Percentiles rank a stretch among this genome's conserved stretches.
Conservation (phyloP, 2,888 invertebrate genomes). For the Perizoma flavofasciatum region DNA sequence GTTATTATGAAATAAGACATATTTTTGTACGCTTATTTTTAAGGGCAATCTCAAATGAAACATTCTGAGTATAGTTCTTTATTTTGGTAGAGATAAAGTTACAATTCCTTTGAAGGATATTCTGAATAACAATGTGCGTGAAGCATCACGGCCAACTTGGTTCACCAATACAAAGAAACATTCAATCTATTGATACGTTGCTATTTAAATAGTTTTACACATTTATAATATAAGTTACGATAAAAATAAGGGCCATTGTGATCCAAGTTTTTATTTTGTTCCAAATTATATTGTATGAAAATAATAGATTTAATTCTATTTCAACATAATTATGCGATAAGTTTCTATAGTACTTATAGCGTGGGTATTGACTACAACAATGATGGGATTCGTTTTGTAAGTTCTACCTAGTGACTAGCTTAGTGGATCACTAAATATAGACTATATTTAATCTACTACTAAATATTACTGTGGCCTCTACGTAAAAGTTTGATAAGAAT, state of each 20-base stretch:
- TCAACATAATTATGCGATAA: constrained; percentile 66
- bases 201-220: constrained; percentile 84
- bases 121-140: constrained; percentile 78
- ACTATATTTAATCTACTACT: too few relatives aligned
- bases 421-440: background rate
- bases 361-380: constrained; percentile 21
- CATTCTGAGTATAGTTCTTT: constrained; percentile 35
- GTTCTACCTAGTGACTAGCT: background rate
- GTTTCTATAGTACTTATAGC: constrained; percentile 25
- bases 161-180: constrained; percentile 81
- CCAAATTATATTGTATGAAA: constrained; percentile 75
- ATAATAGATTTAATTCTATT: constrained; percentile 79
- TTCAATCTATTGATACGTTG: constrained; percentile 78
- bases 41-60: background rate
- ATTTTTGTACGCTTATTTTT: constrained; percentile 26
- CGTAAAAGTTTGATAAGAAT: too few relatives aligned
- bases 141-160: constrained; percentile 81
- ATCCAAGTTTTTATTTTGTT: constrained; percentile 68
- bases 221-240: constrained; percentile 81
- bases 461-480: too few relatives aligned
- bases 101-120: constrained; percentile 40
- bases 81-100: constrained; percentile 11
- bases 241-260: constrained; percentile 75
- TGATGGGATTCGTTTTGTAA: background rate
- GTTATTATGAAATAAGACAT: constrained; percentile 7